These are phyloP conservation scores for Piaya cayana DNA, from an alignment of 2,113 vertebrate species.

Conservation along the genomic window DNA sequence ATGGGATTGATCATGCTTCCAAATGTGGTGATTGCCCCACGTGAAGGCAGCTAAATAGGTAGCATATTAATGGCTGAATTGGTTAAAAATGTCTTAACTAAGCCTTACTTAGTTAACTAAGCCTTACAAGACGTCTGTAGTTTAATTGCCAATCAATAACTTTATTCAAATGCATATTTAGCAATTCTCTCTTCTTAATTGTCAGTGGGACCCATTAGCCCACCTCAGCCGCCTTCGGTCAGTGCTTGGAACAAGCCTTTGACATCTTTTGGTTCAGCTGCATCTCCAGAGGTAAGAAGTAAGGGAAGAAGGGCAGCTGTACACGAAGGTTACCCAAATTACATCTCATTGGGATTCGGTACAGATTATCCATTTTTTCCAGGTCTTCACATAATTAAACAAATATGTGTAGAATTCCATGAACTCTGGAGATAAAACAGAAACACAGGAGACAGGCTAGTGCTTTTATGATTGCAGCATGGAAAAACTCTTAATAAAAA, in stretches of 20 bases:
- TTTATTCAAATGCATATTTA: not conserved
- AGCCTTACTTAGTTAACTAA: not conserved
- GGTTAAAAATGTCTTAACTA: not conserved
- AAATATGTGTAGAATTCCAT: not conserved
- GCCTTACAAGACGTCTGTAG: not conserved
- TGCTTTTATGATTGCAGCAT: not conserved
- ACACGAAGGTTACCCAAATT: not conserved
- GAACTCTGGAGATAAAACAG: not conserved
- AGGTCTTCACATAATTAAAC: accelerated
- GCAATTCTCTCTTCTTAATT: slow-evolving; percentile 5
- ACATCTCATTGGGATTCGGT: not conserved
- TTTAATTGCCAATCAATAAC: not conserved
- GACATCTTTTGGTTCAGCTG: slow-evolving; percentile 89
- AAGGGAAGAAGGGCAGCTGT: not conserved
- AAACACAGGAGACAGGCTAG: not conserved
- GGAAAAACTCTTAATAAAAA: not conserved
- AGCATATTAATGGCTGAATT: not conserved
- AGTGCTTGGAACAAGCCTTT: slow-evolving; percentile 99
- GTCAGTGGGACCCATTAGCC: slow-evolving; percentile 95
- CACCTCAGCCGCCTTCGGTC: slow-evolving; percentile 94
- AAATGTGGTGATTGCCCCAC: not conserved
- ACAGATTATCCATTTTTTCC: not conserved
- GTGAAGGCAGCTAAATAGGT: not conserved
- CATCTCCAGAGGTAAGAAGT: slow-evolving; percentile 85
- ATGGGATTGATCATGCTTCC: not conserved